These are phyloP conservation scores for Crotalus horridus DNA, from an alignment of 2,113 vertebrate genomes.

Conservation along the genomic window DNA sequence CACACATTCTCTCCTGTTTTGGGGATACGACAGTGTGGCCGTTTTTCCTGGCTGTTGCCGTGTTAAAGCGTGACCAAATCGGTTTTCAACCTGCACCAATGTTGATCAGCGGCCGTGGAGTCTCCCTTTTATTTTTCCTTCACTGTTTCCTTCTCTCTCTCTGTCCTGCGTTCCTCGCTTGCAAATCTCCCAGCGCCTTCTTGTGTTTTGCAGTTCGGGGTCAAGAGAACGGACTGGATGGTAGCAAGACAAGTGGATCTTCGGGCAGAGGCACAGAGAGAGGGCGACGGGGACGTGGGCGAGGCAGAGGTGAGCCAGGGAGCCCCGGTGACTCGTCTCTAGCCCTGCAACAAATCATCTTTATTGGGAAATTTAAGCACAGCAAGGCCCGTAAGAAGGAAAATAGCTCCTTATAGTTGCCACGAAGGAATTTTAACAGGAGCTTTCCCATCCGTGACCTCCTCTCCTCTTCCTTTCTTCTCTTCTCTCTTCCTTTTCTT, in stretches of 20 bases:
- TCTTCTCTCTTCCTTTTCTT: too few species aligned
- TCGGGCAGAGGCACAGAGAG: conserved; percentile 87
- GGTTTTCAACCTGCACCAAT: accelerated
- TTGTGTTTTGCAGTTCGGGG: conserved; percentile 80
- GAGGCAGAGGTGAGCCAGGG: conserved; percentile 84
- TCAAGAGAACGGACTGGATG: conserved; percentile 94
- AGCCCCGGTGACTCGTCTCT: neutral
- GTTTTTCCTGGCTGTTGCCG: neutral
- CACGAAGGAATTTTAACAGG: neutral
- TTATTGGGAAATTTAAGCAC: neutral
- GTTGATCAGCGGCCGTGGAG: accelerated
- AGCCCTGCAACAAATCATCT: neutral
- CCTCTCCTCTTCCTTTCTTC: too few species aligned
- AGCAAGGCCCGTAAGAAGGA: neutral
- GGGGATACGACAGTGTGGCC: neutral
- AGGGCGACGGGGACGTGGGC: conserved; percentile 87
- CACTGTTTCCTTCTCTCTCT: accelerated
- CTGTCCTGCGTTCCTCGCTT: accelerated
- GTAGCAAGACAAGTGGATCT: conserved; percentile 79
- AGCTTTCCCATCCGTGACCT: neutral
- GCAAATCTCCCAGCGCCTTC: accelerated
- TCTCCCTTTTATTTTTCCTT: neutral
- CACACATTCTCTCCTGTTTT: neutral
- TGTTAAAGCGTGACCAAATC: too few species aligned
- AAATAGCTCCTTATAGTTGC: neutral